phyloP scores from a whole-genome alignment of 2,797 vertebrate genomes.

The Rhabdomys pumilio region DNA sequence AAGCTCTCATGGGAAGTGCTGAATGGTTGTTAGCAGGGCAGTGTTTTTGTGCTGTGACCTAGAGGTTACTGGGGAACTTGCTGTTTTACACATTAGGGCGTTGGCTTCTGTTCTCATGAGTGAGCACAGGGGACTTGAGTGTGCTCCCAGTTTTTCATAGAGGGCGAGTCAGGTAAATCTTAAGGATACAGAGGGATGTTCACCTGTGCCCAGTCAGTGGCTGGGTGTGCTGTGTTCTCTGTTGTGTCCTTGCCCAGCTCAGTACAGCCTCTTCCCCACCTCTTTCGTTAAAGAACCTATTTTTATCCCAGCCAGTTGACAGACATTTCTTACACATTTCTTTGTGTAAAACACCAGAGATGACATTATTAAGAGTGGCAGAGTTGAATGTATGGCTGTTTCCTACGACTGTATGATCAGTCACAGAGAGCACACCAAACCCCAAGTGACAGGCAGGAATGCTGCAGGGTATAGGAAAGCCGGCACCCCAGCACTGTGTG shows the following conservation, averaged over 20 bases:
- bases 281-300: conserved; percentile 35
- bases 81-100: background rate
- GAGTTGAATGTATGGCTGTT: background rate
- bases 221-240: background rate
- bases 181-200: background rate
- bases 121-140: background rate
- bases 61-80: background rate
- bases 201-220: background rate
- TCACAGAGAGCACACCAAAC: background rate
- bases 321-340: background rate
- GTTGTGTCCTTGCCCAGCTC: background rate
- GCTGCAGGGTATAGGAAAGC: background rate
- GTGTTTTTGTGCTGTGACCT: background rate
- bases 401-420: background rate
- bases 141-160: background rate
- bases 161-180: too few species aligned
- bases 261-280: background rate
- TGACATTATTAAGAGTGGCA: background rate
- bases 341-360: conserved; percentile 4
- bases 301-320: background rate
- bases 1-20: background rate
- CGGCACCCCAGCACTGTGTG: background rate
- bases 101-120: conserved; percentile 8
- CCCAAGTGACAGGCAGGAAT: background rate
- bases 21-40: background rate